Evolutionary conservation across 1,140 invertebrate species (phyloP), one percentile per base, ranked within the genome.

Genomic region (Solen grandis): DNA sequence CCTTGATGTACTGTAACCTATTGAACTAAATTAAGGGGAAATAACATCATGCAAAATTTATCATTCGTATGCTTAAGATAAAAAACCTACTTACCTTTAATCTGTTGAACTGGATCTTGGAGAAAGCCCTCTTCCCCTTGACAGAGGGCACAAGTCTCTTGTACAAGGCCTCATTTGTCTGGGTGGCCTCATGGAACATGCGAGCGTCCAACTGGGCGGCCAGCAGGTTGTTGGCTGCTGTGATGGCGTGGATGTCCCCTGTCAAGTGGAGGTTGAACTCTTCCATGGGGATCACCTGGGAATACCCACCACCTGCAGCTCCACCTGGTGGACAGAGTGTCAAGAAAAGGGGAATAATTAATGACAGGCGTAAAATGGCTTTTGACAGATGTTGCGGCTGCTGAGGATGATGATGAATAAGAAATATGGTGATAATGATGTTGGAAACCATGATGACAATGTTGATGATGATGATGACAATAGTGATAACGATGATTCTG

Each of bases 221-320:
- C 0, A 99, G 92, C 5, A 99, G 93, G 93, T 99, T 99, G 92
- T 99, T 99, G 8, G 99, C 99, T 4, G 98, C 98, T 0, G 97
- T 96, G 4, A 99, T 96, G 0, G 99, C 99, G 92, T 99, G 99
- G 84, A 99, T 99, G 90, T 99, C 99, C 22, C 98, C 99, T 8
- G 99, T 99, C 60, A 99, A 93, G 92, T 99, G 99, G 13, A 99
- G 94, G 93, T 99, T 99, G 91, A 99, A 99, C 88, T 99, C 99
- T 93, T 99, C 98, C 99, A 99, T 99, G 0, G 99, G 99, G 86
- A 99, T 99, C 0, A 99, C 97, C 94, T 97, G 94, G 19, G 95
- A 94, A 92, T 99, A 99, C 27, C 98, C 98, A 79, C 98, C 98
- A 22, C 97, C 98, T 72, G 98, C 97, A 57, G 97, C 97, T 16